A percentile compares a stretch with the other conserved stretches of the same genome.
These are phyloP conservation scores for Manis javanica DNA, from an alignment of 2,797 vertebrate genomes.

Conservation along the genomic window DNA sequence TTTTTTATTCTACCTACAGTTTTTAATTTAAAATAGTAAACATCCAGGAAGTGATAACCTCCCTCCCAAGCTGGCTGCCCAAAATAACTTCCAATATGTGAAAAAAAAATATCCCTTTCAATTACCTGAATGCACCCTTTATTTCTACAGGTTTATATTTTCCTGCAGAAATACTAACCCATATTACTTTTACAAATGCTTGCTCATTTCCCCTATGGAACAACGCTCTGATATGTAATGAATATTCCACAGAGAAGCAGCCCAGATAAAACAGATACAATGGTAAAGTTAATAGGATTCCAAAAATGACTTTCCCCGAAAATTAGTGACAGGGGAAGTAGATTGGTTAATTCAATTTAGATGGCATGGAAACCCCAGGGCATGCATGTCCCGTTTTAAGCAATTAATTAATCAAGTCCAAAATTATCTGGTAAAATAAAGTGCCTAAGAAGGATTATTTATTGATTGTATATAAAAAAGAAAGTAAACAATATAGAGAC, in stretches of 20 bases:
- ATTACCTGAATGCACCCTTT: neutral
- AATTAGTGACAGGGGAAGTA: neutral
- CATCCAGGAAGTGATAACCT: too few relatives aligned
- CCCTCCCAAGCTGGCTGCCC: neutral
- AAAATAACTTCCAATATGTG: neutral
- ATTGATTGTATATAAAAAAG: constrained; percentile 67
- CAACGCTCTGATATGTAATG: neutral
- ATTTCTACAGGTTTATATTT: neutral
- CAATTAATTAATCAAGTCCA: constrained; percentile 76
- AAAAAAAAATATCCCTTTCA: rapidly evolving
- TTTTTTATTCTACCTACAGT: neutral
- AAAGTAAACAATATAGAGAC: neutral
- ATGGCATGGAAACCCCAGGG: constrained; percentile 33
- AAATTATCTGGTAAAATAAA: constrained; percentile 42
- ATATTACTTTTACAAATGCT: neutral
- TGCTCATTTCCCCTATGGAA: neutral
- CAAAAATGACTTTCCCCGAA: neutral
- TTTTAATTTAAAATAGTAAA: neutral
- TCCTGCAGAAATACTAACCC: neutral
- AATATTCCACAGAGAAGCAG: too few relatives aligned
- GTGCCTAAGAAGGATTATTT: constrained; percentile 55
- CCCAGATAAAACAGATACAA: neutral
- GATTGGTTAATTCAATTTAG: constrained; percentile 61
- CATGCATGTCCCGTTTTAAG: neutral
- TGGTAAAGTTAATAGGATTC: neutral